phyloP scores from a whole-genome alignment of 37 sponge, comb jelly and placozoan genomes.

The Sycon ciliatum region DNA sequence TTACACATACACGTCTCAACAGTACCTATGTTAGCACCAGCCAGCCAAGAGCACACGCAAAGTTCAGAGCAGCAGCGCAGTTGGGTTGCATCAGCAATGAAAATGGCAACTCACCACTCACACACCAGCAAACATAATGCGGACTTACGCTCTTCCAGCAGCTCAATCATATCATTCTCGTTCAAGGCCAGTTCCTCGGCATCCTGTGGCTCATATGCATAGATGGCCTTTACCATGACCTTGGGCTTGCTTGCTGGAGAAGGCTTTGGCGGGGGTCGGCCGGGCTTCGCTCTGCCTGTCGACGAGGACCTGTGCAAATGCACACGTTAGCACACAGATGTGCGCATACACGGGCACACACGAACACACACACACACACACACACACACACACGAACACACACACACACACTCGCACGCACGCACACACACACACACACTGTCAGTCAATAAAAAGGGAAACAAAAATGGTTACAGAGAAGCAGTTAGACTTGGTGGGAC shows the following conservation, averaged over 20 bases:
- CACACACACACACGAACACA: neutral
- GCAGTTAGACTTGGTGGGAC: no score
- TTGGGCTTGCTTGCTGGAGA: slow-evolving; percentile 30
- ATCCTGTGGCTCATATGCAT: slow-evolving; percentile 82
- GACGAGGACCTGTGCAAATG: no score
- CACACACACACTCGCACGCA: neutral
- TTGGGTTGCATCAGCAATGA: no score
- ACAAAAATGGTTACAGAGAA: no score
- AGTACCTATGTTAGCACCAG: no score
- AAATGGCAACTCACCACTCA: neutral
- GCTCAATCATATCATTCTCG: slow-evolving; percentile 63
- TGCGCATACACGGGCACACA: neutral
- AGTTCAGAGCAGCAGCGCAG: no score
- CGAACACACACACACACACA: slow-evolving; percentile 11
- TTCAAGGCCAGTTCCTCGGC: slow-evolving; percentile 77
- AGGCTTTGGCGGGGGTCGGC: slow-evolving; percentile 55
- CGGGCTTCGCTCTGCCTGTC: no score
- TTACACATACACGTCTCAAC: no score
- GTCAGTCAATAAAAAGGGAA: no score
- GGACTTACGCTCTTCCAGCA: slow-evolving; percentile 71
- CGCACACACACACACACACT: slow-evolving; percentile 1
- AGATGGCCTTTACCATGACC: slow-evolving; percentile 62
- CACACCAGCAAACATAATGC: neutral
- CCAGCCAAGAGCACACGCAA: no score
- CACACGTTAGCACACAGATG: no score